Percentiles rank a stretch among this genome's conserved stretches.
These are phyloP conservation scores for Lathronympha strigana DNA, from an alignment of 2,888 invertebrate species.

Conservation along the genomic window DNA sequence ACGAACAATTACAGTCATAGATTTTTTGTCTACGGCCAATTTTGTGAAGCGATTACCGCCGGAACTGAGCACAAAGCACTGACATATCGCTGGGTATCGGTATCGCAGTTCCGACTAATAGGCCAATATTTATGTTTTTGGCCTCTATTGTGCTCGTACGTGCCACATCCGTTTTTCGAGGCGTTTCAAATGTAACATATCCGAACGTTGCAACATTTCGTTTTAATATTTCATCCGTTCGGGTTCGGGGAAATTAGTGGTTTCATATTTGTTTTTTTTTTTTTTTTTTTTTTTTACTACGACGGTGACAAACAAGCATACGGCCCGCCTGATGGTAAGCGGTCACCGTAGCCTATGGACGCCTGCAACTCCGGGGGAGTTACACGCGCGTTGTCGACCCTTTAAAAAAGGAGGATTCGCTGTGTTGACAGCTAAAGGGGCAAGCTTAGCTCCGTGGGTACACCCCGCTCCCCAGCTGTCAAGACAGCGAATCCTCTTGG, in stretches of 20 bases:
- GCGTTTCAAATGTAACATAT: conserved; percentile 47
- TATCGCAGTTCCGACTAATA: conserved; percentile 80
- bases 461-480: too few relatives aligned
- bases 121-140: conserved; percentile 77
- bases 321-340: too few relatives aligned
- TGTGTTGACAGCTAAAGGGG: too few relatives aligned
- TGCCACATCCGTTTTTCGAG: conserved; percentile 65
- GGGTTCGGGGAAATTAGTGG: background rate
- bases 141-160: conserved; percentile 71
- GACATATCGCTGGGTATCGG: conserved; percentile 74
- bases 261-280: background rate
- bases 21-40: conserved; percentile 64
- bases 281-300: too few relatives aligned
- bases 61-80: conserved; percentile 76
- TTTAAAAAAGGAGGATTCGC: too few relatives aligned
- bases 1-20: conserved; percentile 64
- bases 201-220: conserved; percentile 13
- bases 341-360: too few relatives aligned
- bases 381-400: too few relatives aligned
- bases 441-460: too few relatives aligned
- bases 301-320: too few relatives aligned
- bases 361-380: too few relatives aligned
- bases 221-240: conserved; percentile 3
- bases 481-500: too few relatives aligned
- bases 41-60: conserved; percentile 75